Evolutionary conservation across 2,797 vertebrate species (phyloP), one percentile per base, ranked within the genome.

Genomic region (Scomberomorus guttatus): DNA sequence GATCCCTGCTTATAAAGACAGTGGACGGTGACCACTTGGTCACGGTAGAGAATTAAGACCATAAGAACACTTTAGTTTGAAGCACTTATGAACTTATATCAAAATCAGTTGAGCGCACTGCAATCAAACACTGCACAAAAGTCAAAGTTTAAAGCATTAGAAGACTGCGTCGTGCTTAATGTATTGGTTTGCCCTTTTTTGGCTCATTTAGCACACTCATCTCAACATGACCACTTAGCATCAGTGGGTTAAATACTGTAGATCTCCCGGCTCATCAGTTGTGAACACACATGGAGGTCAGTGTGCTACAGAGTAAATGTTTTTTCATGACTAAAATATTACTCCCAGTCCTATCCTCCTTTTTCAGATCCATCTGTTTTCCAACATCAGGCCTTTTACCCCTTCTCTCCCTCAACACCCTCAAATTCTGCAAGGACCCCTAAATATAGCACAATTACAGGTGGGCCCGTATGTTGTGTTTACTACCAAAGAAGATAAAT

Each of bases 31-130:
- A 69, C 24, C 59, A 24, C 25, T 71, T 57, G 25, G 52, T 39
- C 46, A 18, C 3, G 54, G 44, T 6, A 6, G 15, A 61, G 39
- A 63, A 77, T 27, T 56, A 29, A 37, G 22, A 32, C 27, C 46
- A 9, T 78, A 64, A 78, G 37, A 22, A 55, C 7, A 2, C 24
- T 22, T 27, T 58, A 61, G 79, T 68, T 77, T 55, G 58, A 68
- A 66, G 76, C 79, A 65, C 56, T 77, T 8, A 18, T 54, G 54
- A 62, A 32, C 73, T 52, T 25, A 5, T 13, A 48, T 52, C 2
- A 5, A 11, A 62, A 46, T 50, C 42, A 37, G 62, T 4, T 0
- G n/a, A 69, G 72, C 22, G 24, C 32, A 24, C 48, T 15, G 58
- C 39, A 14, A 11, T 32, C 25, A 64, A 27, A 66, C 51, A 6